Base-by-base conservation (phyloP, 2,888 invertebrate genomes). In the Corbicula japonica region DNA sequence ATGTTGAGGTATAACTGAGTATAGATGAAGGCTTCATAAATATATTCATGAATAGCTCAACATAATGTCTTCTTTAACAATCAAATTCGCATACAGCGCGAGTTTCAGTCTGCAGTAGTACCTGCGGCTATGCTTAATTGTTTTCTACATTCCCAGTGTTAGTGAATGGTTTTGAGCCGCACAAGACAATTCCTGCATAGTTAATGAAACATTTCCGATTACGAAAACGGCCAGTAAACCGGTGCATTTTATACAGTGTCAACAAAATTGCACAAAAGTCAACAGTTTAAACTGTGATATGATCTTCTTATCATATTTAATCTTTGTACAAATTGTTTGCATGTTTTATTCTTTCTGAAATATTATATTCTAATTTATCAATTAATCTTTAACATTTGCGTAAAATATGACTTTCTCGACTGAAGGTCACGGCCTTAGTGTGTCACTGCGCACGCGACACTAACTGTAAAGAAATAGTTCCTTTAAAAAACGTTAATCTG, bases 391-490 rank as follows among this genome's bases (percentile, higher is more conserved):
- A 60, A 70, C 48, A 34, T 70, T 48, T 48, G 54, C 26, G 35
- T 46, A 56, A 63, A 65, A 73, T 65, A 73, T 63, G 54, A 65
- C 65, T 73, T 63, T 73, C 38, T 35, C 38, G 58, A 26, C 48
- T 41, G 15, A 63, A 63, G 72, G 56, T 56, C 56, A 65, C 28
- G 48, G 58, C 65, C 60, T 18, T 5, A 34, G 23, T 60, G 60
- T 70, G 60, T 70, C 70, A 70, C 15, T 35, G 35, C 34, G 34
- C 70, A 70, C 60, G 58, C 50, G 35, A 70, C 60, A 70, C 60
- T 50, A 26, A 32, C 12, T 18, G 15, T 46, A 34, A 35, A 48
- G 38, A 35, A 60, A 60, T 48, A 60, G 60, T 26, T 21, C 34
- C 18, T 48, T 70, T 48, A 60, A 66, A 8, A 50, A 38, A 38